Evolutionary conservation across 2,888 invertebrate species (phyloP).

Genomic region (Ectemnius cavifrons): DNA sequence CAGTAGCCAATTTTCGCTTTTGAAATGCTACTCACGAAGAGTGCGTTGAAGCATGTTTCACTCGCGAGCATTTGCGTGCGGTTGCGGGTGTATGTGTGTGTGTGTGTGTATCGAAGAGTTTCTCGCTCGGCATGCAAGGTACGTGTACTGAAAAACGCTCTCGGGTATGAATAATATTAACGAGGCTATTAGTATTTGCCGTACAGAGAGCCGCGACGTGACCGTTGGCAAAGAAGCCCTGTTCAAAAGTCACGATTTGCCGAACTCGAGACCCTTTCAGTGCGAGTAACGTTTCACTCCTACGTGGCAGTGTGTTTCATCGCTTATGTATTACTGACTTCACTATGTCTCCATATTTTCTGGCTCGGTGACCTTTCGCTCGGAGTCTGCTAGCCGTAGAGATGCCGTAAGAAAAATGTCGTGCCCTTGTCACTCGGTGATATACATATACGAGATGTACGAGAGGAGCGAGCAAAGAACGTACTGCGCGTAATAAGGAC

Average conservation of each 20-base stretch:
- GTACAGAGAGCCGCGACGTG: neutral
- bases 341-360: too few relatives aligned
- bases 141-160: neutral
- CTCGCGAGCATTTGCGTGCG: too few relatives aligned
- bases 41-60: neutral
- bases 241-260: constrained; percentile 20
- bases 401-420: too few relatives aligned
- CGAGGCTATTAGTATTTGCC: constrained; percentile 10
- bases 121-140: neutral
- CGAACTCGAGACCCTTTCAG: constrained; percentile 22
- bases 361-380: neutral
- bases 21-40: neutral
- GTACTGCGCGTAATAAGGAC: too few relatives aligned
- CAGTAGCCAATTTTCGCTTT: too few relatives aligned
- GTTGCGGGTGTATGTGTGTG: too few relatives aligned
- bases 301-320: constrained; percentile 42
- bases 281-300: constrained; percentile 23
- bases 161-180: constrained; percentile 7
- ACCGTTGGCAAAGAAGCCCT: neutral
- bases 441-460: too few relatives aligned
- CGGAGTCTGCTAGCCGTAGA: too few relatives aligned
- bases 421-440: too few relatives aligned
- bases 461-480: too few relatives aligned
- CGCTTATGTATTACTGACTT: constrained; percentile 13
- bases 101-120: neutral